Evolutionary conservation across 2,113 vertebrate genomes (phyloP).

Genomic region (Eptatretus burgeri): DNA sequence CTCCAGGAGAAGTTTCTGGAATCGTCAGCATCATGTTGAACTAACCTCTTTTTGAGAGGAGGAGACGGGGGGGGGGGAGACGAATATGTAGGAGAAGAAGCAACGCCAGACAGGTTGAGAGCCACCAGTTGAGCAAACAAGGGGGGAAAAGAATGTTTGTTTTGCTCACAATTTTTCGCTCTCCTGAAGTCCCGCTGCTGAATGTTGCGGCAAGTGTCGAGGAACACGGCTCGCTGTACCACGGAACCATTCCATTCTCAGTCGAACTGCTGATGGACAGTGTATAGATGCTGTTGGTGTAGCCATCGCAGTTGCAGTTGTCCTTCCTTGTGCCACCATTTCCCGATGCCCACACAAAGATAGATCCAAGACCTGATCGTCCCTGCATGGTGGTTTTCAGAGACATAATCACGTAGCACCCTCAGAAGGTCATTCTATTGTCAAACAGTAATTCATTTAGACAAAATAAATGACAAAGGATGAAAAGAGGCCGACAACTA

Average conservation of each 20-base stretch:
- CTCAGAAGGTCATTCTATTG: too few relatives aligned
- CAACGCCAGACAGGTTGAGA: too few relatives aligned
- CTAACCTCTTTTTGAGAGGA: too few relatives aligned
- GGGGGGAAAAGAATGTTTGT: neutral
- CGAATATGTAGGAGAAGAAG: too few relatives aligned
- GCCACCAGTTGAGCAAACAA: too few relatives aligned
- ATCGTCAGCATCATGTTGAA: too few relatives aligned
- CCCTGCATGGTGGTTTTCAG: constrained; percentile 21
- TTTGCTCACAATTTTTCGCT: constrained; percentile 77
- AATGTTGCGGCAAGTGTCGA: constrained; percentile 88
- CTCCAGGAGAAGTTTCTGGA: too few relatives aligned
- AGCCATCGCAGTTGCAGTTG: constrained; percentile 96
- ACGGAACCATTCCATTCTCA: constrained; percentile 60
- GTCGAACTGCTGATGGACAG: constrained; percentile 96
- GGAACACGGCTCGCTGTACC: constrained; percentile 97
- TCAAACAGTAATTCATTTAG: too few relatives aligned
- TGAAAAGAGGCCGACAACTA: constrained; percentile 8
- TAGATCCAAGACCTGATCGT: constrained; percentile 55
- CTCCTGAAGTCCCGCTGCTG: constrained; percentile 75
- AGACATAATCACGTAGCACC: too few relatives aligned
- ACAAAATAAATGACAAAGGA: too few relatives aligned
- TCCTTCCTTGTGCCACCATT: constrained; percentile 74
- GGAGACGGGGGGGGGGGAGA: too few relatives aligned
- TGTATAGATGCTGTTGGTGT: constrained; percentile 97
- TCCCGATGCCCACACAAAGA: constrained; percentile 92